phyloP scores from a whole-genome alignment of 2,888 invertebrate genomes.

The Orchesella flavescens region DNA sequence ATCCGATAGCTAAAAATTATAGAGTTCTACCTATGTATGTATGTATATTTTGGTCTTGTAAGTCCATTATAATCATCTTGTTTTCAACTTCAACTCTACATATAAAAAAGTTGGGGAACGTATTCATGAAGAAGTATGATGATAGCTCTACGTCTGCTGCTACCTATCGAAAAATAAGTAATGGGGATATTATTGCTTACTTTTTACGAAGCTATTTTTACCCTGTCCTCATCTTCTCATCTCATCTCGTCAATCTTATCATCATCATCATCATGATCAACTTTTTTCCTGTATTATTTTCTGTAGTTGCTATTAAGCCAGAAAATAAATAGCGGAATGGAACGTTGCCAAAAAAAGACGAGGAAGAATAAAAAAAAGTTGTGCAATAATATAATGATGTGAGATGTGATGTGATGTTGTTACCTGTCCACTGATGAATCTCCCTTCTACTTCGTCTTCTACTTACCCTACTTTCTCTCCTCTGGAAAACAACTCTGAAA shows the following conservation, averaged over 20 bases:
- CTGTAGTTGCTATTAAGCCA: neutral
- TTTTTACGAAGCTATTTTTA: too few relatives aligned
- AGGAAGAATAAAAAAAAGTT: neutral
- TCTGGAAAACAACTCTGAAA: too few relatives aligned
- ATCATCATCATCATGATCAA: slow-evolving; percentile 19
- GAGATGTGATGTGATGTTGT: neutral
- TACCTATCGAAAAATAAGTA: neutral
- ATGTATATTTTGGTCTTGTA: too few relatives aligned
- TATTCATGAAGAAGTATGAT: too few relatives aligned
- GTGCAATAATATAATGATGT: neutral
- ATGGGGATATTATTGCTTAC: too few relatives aligned
- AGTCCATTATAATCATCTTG: too few relatives aligned
- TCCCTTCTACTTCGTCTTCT: too few relatives aligned
- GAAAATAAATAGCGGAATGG: slow-evolving; percentile 10
- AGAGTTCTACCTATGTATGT: too few relatives aligned
- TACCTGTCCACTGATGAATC: slow-evolving; percentile 7
- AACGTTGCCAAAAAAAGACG: slow-evolving; percentile 26
- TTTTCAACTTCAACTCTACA: too few relatives aligned
- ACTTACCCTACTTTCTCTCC: too few relatives aligned
- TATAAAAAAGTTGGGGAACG: too few relatives aligned
- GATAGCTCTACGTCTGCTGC: neutral
- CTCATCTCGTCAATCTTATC: slow-evolving; percentile 41
- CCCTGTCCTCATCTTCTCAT: neutral
- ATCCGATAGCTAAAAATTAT: slow-evolving; percentile 9
- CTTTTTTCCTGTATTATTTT: neutral